Evolutionary conservation across 2,888 invertebrate species (phyloP).

Genomic region (Drosophila ustulata): DNA sequence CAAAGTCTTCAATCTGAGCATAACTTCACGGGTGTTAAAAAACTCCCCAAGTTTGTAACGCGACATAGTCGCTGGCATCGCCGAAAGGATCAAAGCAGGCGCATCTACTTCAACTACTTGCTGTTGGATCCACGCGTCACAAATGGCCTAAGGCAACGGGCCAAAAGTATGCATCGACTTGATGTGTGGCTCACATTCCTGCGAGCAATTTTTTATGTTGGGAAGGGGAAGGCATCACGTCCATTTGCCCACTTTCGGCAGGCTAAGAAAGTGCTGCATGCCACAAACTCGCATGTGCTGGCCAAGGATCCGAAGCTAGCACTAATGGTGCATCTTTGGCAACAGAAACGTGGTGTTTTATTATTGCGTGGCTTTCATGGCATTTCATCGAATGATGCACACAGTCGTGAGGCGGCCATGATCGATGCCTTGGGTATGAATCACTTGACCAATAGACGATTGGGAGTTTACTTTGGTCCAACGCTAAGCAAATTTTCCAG

Average conservation of each 20-base stretch:
- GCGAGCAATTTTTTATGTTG: conserved; percentile 95
- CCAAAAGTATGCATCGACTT: conserved; percentile 75
- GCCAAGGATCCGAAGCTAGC: conserved; percentile 87
- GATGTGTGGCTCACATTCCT: conserved; percentile 91
- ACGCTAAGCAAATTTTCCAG: conserved; percentile 34
- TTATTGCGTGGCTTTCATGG: conserved; percentile 95
- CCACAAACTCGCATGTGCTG: conserved; percentile 22
- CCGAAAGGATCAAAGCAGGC: conserved; percentile 26
- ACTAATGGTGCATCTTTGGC: conserved; percentile 94
- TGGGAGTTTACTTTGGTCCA: conserved; percentile 92
- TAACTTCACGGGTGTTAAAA: conserved; percentile 31
- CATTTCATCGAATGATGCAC: conserved; percentile 94
- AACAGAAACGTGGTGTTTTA: conserved; percentile 91
- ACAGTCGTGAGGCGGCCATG: conserved; percentile 96
- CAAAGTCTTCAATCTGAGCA: conserved; percentile 52
- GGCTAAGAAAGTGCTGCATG: conserved; percentile 52
- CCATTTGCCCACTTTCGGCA: conserved; percentile 89
- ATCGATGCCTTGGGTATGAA: conserved; percentile 93
- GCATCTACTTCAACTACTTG: conserved; percentile 60
- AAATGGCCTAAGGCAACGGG: conserved; percentile 37
- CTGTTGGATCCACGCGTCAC: conserved; percentile 67
- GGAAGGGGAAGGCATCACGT: conserved; percentile 94
- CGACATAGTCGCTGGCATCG: conserved; percentile 48
- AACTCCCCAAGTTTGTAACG: conserved; percentile 23
- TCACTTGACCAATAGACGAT: conserved; percentile 91